These are phyloP conservation scores for Hirtodrosophila trivittata DNA, from an alignment of 2,888 invertebrate species.

Conservation along the genomic window DNA sequence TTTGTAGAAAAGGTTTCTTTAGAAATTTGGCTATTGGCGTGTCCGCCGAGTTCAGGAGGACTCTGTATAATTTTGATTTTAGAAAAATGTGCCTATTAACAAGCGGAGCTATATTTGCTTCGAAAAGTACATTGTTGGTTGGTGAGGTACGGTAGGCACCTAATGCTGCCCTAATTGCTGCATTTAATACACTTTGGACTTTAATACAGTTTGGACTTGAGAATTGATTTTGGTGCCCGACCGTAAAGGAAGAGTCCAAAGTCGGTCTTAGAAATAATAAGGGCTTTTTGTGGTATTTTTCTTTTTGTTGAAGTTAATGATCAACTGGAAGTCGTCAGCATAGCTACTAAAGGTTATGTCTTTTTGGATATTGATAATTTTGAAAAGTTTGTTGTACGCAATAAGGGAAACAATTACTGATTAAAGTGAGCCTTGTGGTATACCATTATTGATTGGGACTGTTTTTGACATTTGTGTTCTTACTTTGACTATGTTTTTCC, in stretches of 20 bases:
- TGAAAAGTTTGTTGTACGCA: constrained; percentile 8
- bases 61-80: neutral
- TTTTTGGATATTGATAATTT: constrained; percentile 5
- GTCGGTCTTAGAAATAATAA: neutral
- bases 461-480: neutral
- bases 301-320: constrained; percentile 1
- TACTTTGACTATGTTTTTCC: constrained; percentile 2
- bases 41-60: neutral
- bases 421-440: constrained; percentile 9
- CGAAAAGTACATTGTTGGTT: neutral
- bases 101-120: neutral
- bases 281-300: neutral
- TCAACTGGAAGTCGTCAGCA: constrained; percentile 6
- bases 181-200: neutral
- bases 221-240: neutral
- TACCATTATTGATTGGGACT: neutral
- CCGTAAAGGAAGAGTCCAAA: constrained; percentile 1
- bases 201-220: neutral
- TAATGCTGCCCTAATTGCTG: neutral
- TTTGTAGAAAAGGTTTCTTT: neutral
- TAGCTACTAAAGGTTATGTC: constrained; percentile 8
- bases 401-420: constrained; percentile 15
- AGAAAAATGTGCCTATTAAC: neutral
- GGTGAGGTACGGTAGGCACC: constrained; percentile 1
- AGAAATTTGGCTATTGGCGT: neutral